Evolutionary conservation across 2,113 vertebrate genomes (phyloP).

Genomic region (Accipiter virgatus): DNA sequence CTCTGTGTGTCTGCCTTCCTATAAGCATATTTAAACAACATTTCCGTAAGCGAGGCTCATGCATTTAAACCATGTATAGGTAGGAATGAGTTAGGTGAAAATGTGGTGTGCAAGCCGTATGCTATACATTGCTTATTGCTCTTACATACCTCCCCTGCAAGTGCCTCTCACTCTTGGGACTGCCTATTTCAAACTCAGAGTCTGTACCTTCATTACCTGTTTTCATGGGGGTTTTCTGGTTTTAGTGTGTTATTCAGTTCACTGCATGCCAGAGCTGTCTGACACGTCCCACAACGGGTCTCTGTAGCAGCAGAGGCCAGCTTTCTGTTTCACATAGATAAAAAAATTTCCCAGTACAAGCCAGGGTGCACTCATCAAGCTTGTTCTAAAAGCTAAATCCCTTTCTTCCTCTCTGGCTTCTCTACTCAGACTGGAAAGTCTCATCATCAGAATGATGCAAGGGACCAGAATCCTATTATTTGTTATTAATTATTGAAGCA

Average conservation of each 20-base stretch:
- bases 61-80: not conserved
- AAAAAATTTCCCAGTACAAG: not conserved
- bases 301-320: not conserved
- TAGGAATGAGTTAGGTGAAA: not conserved
- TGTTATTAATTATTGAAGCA: constrained; percentile 3
- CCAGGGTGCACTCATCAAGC: not conserved
- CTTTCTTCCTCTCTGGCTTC: not conserved
- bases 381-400: not conserved
- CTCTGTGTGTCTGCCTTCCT: not conserved
- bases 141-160: not conserved
- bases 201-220: not conserved
- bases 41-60: not conserved
- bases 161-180: not conserved
- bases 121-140: not conserved
- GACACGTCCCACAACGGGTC: fast-evolving
- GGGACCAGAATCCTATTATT: not conserved
- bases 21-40: not conserved
- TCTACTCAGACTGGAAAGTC: not conserved
- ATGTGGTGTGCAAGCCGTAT: not conserved
- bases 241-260: not conserved
- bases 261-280: not conserved
- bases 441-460: not conserved
- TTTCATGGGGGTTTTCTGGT: not conserved
- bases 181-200: not conserved
- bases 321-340: not conserved